Evolutionary conservation across 2,113 vertebrate species (phyloP), one percentile per base, ranked within the genome.

Genomic region (Dendropsophus ebraccatus): DNA sequence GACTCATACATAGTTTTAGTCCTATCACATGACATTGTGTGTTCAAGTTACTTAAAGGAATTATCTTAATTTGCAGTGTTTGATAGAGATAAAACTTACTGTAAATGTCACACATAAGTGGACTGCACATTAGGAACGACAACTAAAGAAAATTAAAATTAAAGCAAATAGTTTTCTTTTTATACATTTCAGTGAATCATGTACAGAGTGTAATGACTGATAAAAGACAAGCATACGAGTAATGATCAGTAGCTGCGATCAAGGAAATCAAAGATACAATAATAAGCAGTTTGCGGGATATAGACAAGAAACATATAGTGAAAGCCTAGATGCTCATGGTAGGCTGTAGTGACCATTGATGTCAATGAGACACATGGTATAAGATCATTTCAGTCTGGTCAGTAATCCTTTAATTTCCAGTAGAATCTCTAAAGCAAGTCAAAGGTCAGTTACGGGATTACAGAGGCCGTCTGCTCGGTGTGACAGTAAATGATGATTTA

Each of bases 321-420:
- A 72, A 52, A 17, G 81, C 12, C 30, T 52, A 49, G 17, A 19
- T 35, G 50, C 35, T 50, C 65, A 52, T 54, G 81, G 52, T 45
- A 72, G 23, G 47, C 47, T 54, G 50, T 45, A 82, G 65, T 54
- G 47, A 82, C 81, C n/a, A 47, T 7, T 82, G 49, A 82, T 82
- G 65, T 52, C 62, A 82, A 70, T 54, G 62, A 21, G 47, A 82
- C 62, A 82, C 81, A 82, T 72, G 45, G n/a, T n/a, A 23, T 21
- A 35, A 25, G 65, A 49, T 82, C 65, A 82, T 13, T 47, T 32
- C 28, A 50, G 47, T 82, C 62, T 67, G 62, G 62, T 32, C 30
- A 32, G 62, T 82, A 82, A 70, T 82, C 54, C 47, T 69, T 67
- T 67, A 81, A 81, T 77, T 49, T 77, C 23, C 45, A 77, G 74